phyloP scores from a whole-genome alignment of 1,140 invertebrate species.

The Bombus superbus region DNA sequence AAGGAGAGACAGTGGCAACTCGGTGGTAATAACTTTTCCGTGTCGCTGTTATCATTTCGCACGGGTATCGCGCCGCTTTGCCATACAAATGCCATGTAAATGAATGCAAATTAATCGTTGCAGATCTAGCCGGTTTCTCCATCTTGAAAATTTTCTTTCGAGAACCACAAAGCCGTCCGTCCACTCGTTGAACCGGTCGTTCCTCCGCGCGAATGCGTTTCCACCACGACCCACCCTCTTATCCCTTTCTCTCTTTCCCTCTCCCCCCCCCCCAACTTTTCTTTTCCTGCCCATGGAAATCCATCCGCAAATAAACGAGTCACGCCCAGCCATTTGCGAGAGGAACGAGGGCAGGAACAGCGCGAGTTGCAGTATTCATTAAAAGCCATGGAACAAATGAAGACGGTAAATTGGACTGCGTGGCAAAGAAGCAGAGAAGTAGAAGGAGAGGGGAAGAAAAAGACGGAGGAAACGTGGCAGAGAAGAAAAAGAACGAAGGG shows the following conservation, averaged over 20 bases:
- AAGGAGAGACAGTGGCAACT: slow-evolving; percentile 6
- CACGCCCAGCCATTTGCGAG: slow-evolving; percentile 66
- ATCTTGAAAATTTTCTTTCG: slow-evolving; percentile 57
- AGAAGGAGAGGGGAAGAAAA: not conserved
- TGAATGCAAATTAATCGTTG: slow-evolving; percentile 57
- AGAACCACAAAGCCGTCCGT: slow-evolving; percentile 50
- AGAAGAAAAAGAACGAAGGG: not conserved
- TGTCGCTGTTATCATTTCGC: slow-evolving; percentile 34
- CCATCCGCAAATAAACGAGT: slow-evolving; percentile 62
- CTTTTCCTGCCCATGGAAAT: slow-evolving; percentile 42
- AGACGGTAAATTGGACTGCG: slow-evolving; percentile 42
- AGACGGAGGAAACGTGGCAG: not conserved
- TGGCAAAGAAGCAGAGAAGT: not conserved
- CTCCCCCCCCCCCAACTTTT: not conserved
- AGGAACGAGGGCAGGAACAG: slow-evolving; percentile 49
- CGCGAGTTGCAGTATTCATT: slow-evolving; percentile 56
- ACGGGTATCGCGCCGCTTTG: not conserved
- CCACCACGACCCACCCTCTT: not conserved
- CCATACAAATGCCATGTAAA: slow-evolving; percentile 34
- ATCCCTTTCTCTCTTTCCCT: not conserved
- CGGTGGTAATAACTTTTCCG: slow-evolving; percentile 12
- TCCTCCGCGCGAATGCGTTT: slow-evolving; percentile 42
- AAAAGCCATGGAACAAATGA: slow-evolving; percentile 52
- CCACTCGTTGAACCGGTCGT: slow-evolving; percentile 43
- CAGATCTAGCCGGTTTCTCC: slow-evolving; percentile 40